These are phyloP conservation scores for Triops cancriformis DNA, from an alignment of 1,140 invertebrate species.

Conservation along the genomic window DNA sequence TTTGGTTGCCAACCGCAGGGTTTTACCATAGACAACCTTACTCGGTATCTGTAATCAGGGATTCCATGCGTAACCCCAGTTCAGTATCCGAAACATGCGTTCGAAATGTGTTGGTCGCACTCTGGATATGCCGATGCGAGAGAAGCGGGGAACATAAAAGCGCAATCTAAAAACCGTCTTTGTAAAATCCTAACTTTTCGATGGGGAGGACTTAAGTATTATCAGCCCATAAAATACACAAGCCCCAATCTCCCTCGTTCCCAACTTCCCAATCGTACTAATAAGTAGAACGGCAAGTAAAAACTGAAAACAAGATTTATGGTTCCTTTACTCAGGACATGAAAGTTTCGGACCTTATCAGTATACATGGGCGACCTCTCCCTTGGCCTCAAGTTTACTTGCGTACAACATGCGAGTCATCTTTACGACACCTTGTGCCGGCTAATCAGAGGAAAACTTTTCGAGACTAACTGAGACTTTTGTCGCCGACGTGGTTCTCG, in stretches of 20 bases:
- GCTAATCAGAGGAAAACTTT: neutral
- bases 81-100: neutral
- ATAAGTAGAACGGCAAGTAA: neutral
- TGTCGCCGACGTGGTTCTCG: neutral
- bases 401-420: neutral
- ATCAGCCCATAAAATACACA: conserved; percentile 3
- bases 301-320: neutral
- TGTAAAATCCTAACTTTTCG: neutral
- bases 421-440: conserved; percentile 5
- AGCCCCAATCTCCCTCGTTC: neutral
- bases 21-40: neutral
- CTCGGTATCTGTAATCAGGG: neutral
- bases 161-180: neutral
- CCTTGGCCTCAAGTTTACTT: neutral
- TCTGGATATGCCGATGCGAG: too few species aligned
- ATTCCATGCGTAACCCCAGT: neutral
- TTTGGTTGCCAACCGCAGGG: neutral
- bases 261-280: conserved; percentile 5
- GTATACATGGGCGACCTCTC: neutral
- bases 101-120: too few species aligned
- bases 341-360: neutral
- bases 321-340: neutral
- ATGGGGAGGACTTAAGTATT: neutral
- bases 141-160: neutral
- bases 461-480: conserved; percentile 5